Base-by-base conservation (phyloP, 2,888 invertebrate genomes). In the Calliscelio sp. region DNA sequence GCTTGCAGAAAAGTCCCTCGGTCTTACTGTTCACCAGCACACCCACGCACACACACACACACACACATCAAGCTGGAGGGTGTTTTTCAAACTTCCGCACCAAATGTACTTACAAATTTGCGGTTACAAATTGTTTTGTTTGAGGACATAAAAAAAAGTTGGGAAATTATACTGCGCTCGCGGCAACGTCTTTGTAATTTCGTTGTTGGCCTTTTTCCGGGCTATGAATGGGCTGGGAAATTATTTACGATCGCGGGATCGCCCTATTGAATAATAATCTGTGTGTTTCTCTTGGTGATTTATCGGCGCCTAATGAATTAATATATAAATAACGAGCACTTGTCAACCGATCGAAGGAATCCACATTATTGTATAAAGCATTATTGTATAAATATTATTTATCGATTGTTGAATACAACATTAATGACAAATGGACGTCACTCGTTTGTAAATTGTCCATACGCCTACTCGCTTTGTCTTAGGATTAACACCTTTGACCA, bases 381-480 rank as follows among this genome's bases (percentile, higher is more conserved):
- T 65, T 80, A 20, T 44, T 8, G 28, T 20, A 84, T 80, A 65
- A 65, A 63, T 68, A 63, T 57, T 63, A 59, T 63, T 84, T 70
- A 84, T 84, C 71, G 32, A 25, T 49, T 22, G 44, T 38, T 74
- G 70, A 75, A 79, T 65, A 46, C 79, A 63, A 35, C 75, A 49
- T 70, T 84, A 63, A 73, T 80, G 84, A 84, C 79, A 79, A 84
- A 84, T 84, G 79, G 59, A 38, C 70, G 59, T 74, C 32, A 65
- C 65, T 83, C 46, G 55, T 79, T 83, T 63, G 74, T 59, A 66
- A 73, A 84, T 71, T 63, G 71, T 68, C 75, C n/a, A n/a, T 28
- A 81, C 84, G 80, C 84, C 84, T 65, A 83, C 83, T 71, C 44
- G 73, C 80, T 84, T 81, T 84, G 84, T 84, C 80, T 80, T 71